Evolutionary conservation across 2,113 vertebrate genomes (phyloP).

Genomic region (Heloderma charlesbogerti): DNA sequence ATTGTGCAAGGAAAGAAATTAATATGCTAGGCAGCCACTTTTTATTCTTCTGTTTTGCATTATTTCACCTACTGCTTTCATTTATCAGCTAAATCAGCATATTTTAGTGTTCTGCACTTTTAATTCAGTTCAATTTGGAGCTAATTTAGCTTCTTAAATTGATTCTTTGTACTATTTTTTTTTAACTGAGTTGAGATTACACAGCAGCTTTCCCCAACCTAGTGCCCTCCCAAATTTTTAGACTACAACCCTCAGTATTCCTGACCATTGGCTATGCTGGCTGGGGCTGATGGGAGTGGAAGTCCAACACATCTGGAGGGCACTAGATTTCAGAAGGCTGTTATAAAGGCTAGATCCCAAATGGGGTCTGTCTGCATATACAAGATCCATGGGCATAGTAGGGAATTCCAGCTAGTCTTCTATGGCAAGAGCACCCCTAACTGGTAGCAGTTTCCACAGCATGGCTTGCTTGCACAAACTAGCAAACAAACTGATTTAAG

Average conservation of each 20-base stretch:
- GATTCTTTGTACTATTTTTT: neutral
- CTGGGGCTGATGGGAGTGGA: too few relatives aligned
- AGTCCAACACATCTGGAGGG: too few relatives aligned
- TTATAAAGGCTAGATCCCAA: neutral
- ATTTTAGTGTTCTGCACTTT: constrained; percentile 1
- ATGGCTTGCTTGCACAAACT: neutral
- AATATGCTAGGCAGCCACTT: neutral
- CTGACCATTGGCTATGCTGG: too few relatives aligned
- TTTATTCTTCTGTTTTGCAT: neutral
- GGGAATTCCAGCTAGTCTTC: neutral
- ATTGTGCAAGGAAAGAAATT: neutral
- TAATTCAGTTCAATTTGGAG: neutral
- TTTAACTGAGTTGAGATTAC: neutral
- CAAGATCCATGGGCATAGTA: neutral
- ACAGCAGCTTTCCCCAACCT: neutral
- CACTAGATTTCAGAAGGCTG: too few relatives aligned
- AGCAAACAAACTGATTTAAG: neutral
- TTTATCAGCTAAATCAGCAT: constrained; percentile 1
- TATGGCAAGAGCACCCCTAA: neutral
- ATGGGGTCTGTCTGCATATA: neutral
- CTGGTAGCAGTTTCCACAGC: neutral
- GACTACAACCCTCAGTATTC: too few relatives aligned
- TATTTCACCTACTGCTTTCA: neutral
- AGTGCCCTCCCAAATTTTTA: too few relatives aligned
- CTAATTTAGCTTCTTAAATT: constrained; percentile 10